Percentiles rank a stretch among this genome's conserved stretches.
Conservation (phyloP, 2,797 vertebrate genomes). For the Champsocephalus gunnari region DNA sequence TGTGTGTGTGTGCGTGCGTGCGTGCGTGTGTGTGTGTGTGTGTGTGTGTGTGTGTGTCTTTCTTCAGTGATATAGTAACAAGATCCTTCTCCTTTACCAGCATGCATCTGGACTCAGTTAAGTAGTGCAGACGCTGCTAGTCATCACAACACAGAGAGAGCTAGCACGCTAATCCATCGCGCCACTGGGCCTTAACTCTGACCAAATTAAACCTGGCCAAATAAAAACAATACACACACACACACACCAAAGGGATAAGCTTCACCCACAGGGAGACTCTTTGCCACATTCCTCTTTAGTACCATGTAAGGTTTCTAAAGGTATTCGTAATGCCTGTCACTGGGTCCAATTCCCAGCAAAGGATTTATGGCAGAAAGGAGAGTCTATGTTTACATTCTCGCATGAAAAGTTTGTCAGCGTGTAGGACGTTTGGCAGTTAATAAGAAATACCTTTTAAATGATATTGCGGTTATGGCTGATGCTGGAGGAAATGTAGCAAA, state of each 20-base stretch:
- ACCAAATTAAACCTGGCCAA: conserved; percentile 72
- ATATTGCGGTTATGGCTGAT: no score
- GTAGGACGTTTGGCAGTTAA: no score
- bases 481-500: no score
- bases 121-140: conserved; percentile 69
- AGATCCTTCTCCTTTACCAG: conserved; percentile 65
- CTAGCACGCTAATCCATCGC: conserved; percentile 68
- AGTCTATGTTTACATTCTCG: no score
- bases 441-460: no score
- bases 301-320: neutral
- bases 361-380: no score
- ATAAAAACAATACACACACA: conserved; percentile 34
- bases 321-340: no score
- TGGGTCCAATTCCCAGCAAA: no score
- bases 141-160: conserved; percentile 79
- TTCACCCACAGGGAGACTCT: conserved; percentile 17
- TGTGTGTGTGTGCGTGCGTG: conserved; percentile 29
- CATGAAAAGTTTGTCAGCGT: no score
- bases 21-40: conserved; percentile 22
- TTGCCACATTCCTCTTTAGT: conserved; percentile 38
- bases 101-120: conserved; percentile 84
- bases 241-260: conserved; percentile 25
- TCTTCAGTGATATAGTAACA: conserved; percentile 66
- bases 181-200: conserved; percentile 54
- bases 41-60: conserved; percentile 27